A percentile compares a stretch with the other conserved stretches of the same genome.
Conservation (phyloP, 2,113 vertebrate genomes). For the Forbesichthys papilliferus region DNA sequence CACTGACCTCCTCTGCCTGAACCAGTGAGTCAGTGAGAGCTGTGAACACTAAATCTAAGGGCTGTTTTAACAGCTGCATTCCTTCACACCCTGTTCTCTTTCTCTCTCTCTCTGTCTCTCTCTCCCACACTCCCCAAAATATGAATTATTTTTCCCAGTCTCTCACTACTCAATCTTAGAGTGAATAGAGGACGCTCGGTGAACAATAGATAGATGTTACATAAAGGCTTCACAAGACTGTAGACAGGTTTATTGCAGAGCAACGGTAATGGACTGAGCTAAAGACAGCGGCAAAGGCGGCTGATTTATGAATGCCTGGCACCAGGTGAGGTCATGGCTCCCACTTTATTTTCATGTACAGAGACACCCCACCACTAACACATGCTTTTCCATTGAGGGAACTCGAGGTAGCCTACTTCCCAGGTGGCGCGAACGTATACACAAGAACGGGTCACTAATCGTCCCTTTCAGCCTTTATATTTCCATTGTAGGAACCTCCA, state of each 20-base stretch:
- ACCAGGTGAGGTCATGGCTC: conserved; percentile 45
- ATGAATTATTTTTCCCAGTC: background rate
- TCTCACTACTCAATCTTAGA: background rate
- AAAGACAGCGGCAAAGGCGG: conserved; percentile 15
- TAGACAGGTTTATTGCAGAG: conserved; percentile 40
- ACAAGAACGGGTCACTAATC: too few relatives aligned
- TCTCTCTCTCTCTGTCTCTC: background rate
- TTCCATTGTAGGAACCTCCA: too few relatives aligned
- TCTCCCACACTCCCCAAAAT: background rate
- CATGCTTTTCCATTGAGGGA: conserved; percentile 20
- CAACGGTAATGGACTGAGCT: conserved; percentile 17
- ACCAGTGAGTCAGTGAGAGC: conserved; percentile 59
- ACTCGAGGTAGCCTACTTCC: too few relatives aligned
- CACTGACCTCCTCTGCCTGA: conserved; percentile 51
- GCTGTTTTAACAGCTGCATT: conserved; percentile 73
- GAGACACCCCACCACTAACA: conserved; percentile 15
- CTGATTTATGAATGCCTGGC: conserved; percentile 45
- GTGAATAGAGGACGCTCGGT: background rate
- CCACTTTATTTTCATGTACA: conserved; percentile 36
- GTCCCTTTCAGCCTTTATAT: too few relatives aligned
- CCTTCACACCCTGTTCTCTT: conserved; percentile 57
- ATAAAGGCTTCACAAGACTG: conserved; percentile 28
- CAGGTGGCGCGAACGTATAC: too few relatives aligned
- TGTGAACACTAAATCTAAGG: conserved; percentile 69
- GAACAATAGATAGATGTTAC: conserved; percentile 20